These are phyloP conservation scores for Uria lomvia DNA, from an alignment of 2,113 vertebrate species.

Conservation along the genomic window DNA sequence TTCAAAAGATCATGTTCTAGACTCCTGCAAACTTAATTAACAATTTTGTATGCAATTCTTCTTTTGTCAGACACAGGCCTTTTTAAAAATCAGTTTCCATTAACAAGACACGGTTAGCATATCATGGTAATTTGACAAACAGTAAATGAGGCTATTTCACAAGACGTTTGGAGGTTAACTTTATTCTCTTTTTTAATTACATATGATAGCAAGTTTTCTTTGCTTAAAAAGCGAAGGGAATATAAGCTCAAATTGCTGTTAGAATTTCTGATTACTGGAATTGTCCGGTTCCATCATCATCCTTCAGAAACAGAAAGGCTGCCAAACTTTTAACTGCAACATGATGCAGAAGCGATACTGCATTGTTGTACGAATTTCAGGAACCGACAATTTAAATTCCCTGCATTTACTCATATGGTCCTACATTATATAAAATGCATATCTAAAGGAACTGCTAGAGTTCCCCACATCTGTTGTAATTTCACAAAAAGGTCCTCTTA, in stretches of 20 bases:
- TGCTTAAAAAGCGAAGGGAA: not conserved
- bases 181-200: not conserved
- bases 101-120: not conserved
- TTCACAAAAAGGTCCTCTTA: not conserved
- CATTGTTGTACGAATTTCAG: not conserved
- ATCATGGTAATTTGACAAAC: not conserved
- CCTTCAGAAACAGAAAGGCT: not conserved
- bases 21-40: not conserved
- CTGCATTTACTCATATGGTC: not conserved
- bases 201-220: not conserved
- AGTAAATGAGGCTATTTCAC: not conserved
- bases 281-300: not conserved
- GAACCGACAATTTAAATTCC: not conserved
- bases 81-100: not conserved
- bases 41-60: not conserved
- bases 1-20: not conserved
- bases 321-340: constrained; percentile 59
- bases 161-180: accelerated
- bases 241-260: not conserved
- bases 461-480: not conserved
- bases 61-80: not conserved
- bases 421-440: not conserved
- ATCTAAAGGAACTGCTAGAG: not conserved
- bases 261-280: not conserved
- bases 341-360: constrained; percentile 37